Evolutionary conservation across 2,797 vertebrate genomes (phyloP).

Genomic region (Coreius guichenoti): DNA sequence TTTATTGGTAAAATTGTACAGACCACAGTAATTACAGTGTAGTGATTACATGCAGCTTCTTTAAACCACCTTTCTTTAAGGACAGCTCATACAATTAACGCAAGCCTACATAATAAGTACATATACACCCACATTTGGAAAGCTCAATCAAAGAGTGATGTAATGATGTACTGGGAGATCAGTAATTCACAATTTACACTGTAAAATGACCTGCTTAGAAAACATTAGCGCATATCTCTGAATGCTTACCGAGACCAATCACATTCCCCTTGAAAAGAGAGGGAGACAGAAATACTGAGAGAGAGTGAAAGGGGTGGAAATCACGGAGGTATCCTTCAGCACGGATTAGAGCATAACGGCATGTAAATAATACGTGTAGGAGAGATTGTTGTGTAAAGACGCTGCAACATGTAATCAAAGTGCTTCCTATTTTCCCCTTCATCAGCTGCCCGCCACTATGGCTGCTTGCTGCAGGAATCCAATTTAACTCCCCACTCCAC

Average conservation of each 20-base stretch:
- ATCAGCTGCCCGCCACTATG: conserved; percentile 72
- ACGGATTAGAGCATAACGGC: conserved; percentile 80
- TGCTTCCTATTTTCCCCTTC: conserved; percentile 81
- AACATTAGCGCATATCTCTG: conserved; percentile 77
- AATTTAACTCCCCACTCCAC: conserved; percentile 86
- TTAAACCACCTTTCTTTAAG: conserved; percentile 17
- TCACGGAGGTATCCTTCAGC: conserved; percentile 74
- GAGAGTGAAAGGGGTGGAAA: conserved; percentile 67
- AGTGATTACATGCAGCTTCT: conserved; percentile 3
- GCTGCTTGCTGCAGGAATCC: conserved; percentile 82
- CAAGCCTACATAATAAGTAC: conserved; percentile 40
- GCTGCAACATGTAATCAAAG: conserved; percentile 86
- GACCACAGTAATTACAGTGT: neutral
- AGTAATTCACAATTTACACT: conserved; percentile 79
- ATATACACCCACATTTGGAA: conserved; percentile 34
- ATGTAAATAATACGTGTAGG: conserved; percentile 81
- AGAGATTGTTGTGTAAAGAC: conserved; percentile 86
- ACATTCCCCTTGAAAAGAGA: conserved; percentile 53
- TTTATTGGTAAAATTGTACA: neutral
- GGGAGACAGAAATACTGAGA: conserved; percentile 72
- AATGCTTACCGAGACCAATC: conserved; percentile 79
- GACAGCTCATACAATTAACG: conserved; percentile 18
- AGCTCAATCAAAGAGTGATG: conserved; percentile 40
- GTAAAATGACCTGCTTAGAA: conserved; percentile 76
- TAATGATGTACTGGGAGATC: conserved; percentile 67